A percentile compares a stretch with the other conserved stretches of the same genome.
Conservation (phyloP, 1,140 invertebrate species). For the Liolophura sinensis region DNA sequence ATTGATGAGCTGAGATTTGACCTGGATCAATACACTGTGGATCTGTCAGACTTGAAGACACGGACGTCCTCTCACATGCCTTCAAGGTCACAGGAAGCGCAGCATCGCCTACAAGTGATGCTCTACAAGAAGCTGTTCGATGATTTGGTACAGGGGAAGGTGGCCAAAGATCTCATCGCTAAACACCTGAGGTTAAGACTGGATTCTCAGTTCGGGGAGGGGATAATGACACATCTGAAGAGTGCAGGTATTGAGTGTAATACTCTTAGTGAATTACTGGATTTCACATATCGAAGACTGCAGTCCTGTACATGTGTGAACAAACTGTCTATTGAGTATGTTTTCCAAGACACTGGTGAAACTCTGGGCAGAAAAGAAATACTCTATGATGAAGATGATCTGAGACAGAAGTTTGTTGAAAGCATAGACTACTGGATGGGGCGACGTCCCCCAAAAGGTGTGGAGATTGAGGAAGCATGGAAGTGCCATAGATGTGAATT, state of each 20-base stretch:
- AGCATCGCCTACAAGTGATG: slow-evolving; percentile 41
- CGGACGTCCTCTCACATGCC: slow-evolving; percentile 30
- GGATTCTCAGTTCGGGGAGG: slow-evolving; percentile 28
- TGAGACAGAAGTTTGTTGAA: slow-evolving; percentile 22
- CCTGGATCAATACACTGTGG: slow-evolving; percentile 33
- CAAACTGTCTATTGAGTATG: slow-evolving; percentile 38
- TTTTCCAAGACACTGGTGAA: slow-evolving; percentile 33
- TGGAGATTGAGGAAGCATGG: slow-evolving; percentile 51
- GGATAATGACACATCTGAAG: slow-evolving; percentile 22
- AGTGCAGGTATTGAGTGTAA: slow-evolving; percentile 4
- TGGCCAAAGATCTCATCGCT: slow-evolving; percentile 30
- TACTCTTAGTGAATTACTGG: slow-evolving; percentile 33
- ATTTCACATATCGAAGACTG: slow-evolving; percentile 26
- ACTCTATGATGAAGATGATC: slow-evolving; percentile 27
- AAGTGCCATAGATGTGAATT: slow-evolving; percentile 50
- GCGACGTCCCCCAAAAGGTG: slow-evolving; percentile 29
- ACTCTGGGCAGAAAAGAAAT: slow-evolving; percentile 25
- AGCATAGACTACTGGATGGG: slow-evolving; percentile 45
- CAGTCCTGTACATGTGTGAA: slow-evolving; percentile 40
- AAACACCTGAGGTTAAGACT: slow-evolving; percentile 30
- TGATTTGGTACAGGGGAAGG: slow-evolving; percentile 38
- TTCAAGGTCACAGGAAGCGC: slow-evolving; percentile 36
- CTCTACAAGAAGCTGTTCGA: slow-evolving; percentile 48
- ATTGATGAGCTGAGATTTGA: slow-evolving; percentile 52
- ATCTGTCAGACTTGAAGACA: slow-evolving; percentile 49